A percentile compares a stretch with the other conserved stretches of the same genome.
phyloP scores from a whole-genome alignment of 2,888 invertebrate genomes.

The Listrodromus nycthemerus region DNA sequence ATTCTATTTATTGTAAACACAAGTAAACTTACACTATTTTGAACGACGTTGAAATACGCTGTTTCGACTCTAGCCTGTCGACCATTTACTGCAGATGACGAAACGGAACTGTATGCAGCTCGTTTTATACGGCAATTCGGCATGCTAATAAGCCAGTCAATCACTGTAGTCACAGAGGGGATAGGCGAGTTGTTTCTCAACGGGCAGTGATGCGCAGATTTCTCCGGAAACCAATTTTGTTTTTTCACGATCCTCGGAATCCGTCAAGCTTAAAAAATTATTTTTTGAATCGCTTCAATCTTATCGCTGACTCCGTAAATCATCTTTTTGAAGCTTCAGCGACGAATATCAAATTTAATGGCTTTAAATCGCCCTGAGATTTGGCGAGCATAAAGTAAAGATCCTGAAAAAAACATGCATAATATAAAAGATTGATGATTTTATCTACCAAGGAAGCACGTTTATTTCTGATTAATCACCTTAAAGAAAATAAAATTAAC shows the following conservation, averaged over 20 bases:
- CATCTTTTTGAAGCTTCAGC: background rate
- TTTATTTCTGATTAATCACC: background rate
- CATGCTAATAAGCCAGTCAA: background rate
- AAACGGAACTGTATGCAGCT: slow-evolving; percentile 11
- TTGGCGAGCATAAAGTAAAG: background rate
- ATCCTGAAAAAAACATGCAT: background rate
- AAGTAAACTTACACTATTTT: slow-evolving; percentile 12
- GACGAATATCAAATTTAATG: background rate
- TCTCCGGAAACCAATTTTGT: background rate
- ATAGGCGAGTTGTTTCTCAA: background rate
- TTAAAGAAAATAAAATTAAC: background rate
- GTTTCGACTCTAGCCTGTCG: background rate
- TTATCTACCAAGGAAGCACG: background rate
- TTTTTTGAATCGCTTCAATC: background rate
- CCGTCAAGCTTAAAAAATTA: background rate
- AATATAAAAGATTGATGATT: background rate
- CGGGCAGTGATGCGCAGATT: background rate
- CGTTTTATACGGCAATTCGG: slow-evolving; percentile 31
- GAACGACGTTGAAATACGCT: background rate
- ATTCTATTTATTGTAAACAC: too few relatives aligned
- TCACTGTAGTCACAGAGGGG: background rate
- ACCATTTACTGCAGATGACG: background rate
- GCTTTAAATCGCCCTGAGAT: background rate
- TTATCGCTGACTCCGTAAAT: background rate
- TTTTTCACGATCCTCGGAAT: background rate